Base-by-base conservation (phyloP, 2,888 invertebrate genomes). In the Cephalotes varians region DNA sequence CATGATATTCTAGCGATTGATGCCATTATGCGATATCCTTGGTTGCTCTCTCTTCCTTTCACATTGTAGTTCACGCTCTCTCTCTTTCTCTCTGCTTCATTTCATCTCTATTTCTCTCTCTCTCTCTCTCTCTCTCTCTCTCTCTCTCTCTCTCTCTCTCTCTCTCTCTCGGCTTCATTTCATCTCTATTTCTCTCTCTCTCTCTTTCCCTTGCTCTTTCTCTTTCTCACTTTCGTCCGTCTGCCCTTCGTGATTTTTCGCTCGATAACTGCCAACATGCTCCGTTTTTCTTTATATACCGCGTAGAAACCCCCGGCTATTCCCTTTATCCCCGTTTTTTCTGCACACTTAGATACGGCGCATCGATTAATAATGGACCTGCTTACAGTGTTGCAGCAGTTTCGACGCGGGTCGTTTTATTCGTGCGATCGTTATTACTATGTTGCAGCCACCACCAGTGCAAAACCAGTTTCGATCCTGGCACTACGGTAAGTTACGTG, bases 351-450 rank as follows among this genome's bases (percentile, higher is more conserved):
- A 69, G 69, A 69, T 56, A 69, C 56, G 56, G 71, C 56, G 71
- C 56, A 62, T 80, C 80, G 80, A 80, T 80, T 80, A 80, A 73
- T 80, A 80, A 80, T 80, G 80, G 49, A 15, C 73, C 49, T 72
- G 69, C 37, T 80, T 80, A 71, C 80, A 80, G 47, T 44, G 80
- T 71, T 80, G 71, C 73, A 71, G 77, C 77, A 56, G 44, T 77
- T 54, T 67, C 67, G 31, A 77, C 51, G 77, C 77, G 12, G 44
- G 60, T 74, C 76, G 76, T 76, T 82, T 80, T 82, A 76, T 60
- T 82, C 47, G 47, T 76, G 81, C 65, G 67, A 76, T 67, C 74
- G 76, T 76, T 82, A 76, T 76, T 82, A 82, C 81, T 82, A 82
- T 74, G 76, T 76, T 67, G 81, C 67, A 67, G 76, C 76, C 44